These are phyloP conservation scores for Chrysomallon squamiferum DNA, from an alignment of 1,140 invertebrate species.

Conservation along the genomic window DNA sequence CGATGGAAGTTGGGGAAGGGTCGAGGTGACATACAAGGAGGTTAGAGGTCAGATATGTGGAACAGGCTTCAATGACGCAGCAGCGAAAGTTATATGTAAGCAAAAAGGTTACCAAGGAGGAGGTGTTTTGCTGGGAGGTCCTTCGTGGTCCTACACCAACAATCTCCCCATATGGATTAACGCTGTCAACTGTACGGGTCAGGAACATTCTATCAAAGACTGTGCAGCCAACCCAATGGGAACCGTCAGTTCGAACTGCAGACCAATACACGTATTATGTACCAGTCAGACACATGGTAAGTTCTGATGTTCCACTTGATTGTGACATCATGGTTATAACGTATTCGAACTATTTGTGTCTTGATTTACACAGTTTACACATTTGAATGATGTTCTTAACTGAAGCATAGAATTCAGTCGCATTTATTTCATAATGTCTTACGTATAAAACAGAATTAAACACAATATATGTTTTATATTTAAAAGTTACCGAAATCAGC, in stretches of 20 bases:
- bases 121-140: slow-evolving; percentile 27
- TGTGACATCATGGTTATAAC: no score
- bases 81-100: slow-evolving; percentile 37
- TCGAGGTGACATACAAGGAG: slow-evolving; percentile 38
- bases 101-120: slow-evolving; percentile 37
- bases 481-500: no score
- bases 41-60: slow-evolving; percentile 43
- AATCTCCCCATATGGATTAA: slow-evolving; percentile 71
- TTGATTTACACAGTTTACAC: no score
- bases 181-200: slow-evolving; percentile 60
- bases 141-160: slow-evolving; percentile 36
- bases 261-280: slow-evolving; percentile 39
- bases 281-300: no score
- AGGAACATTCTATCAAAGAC: slow-evolving; percentile 30
- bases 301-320: no score
- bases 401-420: no score
- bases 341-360: no score
- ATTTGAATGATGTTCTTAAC: no score
- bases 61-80: slow-evolving; percentile 23
- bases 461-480: no score
- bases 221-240: slow-evolving; percentile 40
- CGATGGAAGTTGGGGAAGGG: slow-evolving; percentile 68
- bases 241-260: slow-evolving; percentile 28
- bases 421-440: no score
- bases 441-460: no score